Evolutionary conservation across 2,797 vertebrate species (phyloP).

Genomic region (Paguma larvata): DNA sequence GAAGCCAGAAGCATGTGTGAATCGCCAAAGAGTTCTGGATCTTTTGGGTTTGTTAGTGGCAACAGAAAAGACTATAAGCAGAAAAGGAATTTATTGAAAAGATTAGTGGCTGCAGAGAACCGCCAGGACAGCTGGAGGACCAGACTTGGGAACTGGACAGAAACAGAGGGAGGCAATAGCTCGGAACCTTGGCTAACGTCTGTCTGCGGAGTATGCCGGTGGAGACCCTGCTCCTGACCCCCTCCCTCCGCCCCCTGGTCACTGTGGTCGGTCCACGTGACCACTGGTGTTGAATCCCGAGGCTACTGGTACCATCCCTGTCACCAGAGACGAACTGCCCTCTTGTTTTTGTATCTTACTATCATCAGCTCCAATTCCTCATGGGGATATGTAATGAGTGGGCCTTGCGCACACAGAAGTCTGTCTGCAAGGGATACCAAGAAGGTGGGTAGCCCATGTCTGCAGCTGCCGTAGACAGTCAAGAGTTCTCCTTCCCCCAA

Average conservation of each 20-base stretch:
- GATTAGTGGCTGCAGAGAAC: background rate
- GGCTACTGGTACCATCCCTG: background rate
- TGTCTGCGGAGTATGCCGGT: background rate
- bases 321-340: background rate
- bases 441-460: background rate
- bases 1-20: slow-evolving; percentile 1
- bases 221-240: background rate
- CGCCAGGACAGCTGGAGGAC: background rate
- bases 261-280: background rate
- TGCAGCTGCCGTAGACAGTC: too few relatives aligned
- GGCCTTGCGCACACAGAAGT: background rate
- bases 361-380: background rate
- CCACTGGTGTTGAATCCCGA: background rate
- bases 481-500: background rate
- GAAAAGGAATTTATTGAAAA: background rate
- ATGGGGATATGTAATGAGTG: background rate
- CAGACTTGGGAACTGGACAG: background rate
- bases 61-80: background rate
- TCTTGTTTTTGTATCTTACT: background rate
- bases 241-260: background rate
- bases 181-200: background rate
- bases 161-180: background rate
- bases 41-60: background rate
- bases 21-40: background rate
- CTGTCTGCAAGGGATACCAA: background rate